These are phyloP conservation scores for Anguilla anguilla DNA, from an alignment of 2,797 vertebrate genomes.

Conservation along the genomic window DNA sequence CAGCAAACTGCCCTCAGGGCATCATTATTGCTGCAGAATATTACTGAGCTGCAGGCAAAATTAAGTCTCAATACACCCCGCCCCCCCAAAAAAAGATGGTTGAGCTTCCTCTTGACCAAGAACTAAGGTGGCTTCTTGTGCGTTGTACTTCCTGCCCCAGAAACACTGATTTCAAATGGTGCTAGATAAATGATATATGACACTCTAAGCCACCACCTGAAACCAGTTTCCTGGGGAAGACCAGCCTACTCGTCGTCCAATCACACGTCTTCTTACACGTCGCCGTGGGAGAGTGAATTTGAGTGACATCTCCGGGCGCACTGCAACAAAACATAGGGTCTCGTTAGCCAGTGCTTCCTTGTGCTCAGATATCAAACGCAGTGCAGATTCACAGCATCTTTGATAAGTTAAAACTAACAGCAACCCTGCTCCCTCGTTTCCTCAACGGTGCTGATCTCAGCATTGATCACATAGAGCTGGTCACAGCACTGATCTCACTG, in stretches of 20 bases:
- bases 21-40: too few relatives aligned
- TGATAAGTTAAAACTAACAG: too few relatives aligned
- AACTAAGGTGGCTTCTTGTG: not conserved
- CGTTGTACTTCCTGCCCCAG: constrained; percentile 83
- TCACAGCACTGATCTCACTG: too few relatives aligned
- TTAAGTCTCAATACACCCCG: not conserved
- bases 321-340: not conserved
- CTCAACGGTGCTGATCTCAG: too few relatives aligned
- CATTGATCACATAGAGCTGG: too few relatives aligned
- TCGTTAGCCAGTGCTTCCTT: too few relatives aligned
- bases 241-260: constrained; percentile 21
- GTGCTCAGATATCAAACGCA: too few relatives aligned
- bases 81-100: too few relatives aligned
- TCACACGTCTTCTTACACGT: constrained; percentile 9
- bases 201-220: constrained; percentile 99
- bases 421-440: not conserved
- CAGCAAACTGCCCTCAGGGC: not conserved
- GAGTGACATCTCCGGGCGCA: not conserved
- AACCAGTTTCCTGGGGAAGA: constrained; percentile 98
- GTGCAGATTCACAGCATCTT: too few relatives aligned
- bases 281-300: not conserved
- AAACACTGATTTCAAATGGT: constrained; percentile 99
- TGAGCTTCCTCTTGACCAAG: not conserved
- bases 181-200: constrained; percentile 89
- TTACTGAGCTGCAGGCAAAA: not conserved